Conservation (phyloP, 2,113 vertebrate genomes). For the Capreolus pygargus region DNA sequence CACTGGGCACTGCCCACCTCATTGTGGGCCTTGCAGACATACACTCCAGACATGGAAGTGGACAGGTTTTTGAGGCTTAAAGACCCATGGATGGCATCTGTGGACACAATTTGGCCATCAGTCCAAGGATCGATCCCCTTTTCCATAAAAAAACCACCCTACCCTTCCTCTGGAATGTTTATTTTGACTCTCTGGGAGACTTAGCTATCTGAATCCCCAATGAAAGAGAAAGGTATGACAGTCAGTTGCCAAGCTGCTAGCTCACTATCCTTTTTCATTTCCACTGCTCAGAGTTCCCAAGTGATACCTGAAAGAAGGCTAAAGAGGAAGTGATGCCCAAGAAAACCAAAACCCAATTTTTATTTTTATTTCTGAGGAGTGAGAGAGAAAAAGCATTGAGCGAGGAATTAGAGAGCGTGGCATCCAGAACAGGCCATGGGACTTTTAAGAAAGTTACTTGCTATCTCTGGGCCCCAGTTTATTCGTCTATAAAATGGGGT, state of each 20-base stretch:
- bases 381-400: background rate
- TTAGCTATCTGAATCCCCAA: background rate
- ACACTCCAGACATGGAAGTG: slow-evolving; percentile 87
- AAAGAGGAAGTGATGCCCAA: background rate
- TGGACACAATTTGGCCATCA: slow-evolving; percentile 36
- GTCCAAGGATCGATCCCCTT: background rate
- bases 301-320: background rate
- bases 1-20: slow-evolving; percentile 82
- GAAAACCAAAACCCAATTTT: background rate
- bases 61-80: slow-evolving; percentile 88
- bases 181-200: background rate
- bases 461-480: background rate
- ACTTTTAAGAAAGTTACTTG: background rate
- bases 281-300: background rate
- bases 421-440: background rate
- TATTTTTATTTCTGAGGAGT: background rate
- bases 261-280: background rate
- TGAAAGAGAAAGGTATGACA: no score
- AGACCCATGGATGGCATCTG: slow-evolving; percentile 83
- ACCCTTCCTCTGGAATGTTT: background rate
- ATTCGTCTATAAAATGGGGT: background rate
- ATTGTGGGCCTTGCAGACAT: slow-evolving; percentile 87
- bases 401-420: background rate
- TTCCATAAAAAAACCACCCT: background rate
- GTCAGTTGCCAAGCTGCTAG: background rate